phyloP scores from a whole-genome alignment of 2,888 invertebrate species.

The Thumatha senex region DNA sequence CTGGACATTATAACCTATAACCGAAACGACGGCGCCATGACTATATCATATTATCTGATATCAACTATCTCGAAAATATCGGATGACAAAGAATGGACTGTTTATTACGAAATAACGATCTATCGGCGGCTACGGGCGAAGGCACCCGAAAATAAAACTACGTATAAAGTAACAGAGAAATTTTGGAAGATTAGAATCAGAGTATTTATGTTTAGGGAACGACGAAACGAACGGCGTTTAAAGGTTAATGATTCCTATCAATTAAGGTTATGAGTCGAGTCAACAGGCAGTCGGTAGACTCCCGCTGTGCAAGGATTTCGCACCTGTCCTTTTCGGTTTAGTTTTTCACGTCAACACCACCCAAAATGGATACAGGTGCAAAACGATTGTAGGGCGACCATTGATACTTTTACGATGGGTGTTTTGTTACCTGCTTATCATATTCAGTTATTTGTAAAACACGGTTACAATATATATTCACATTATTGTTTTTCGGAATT shows the following conservation, averaged over 20 bases:
- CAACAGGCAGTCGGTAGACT: slow-evolving; percentile 61
- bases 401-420: slow-evolving; percentile 16
- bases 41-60: slow-evolving; percentile 60
- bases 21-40: slow-evolving; percentile 66
- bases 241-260: slow-evolving; percentile 83
- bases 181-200: slow-evolving; percentile 74
- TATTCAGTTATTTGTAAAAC: too few species aligned
- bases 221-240: slow-evolving; percentile 69
- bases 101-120: slow-evolving; percentile 80
- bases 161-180: slow-evolving; percentile 75
- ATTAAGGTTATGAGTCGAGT: slow-evolving; percentile 80
- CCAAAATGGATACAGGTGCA: slow-evolving; percentile 73
- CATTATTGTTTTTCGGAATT: too few species aligned
- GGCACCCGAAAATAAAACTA: slow-evolving; percentile 82
- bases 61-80: slow-evolving; percentile 72
- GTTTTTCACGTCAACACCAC: slow-evolving; percentile 69
- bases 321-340: slow-evolving; percentile 70
- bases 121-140: slow-evolving; percentile 58
- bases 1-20: slow-evolving; percentile 60
- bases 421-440: slow-evolving; percentile 1
- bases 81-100: slow-evolving; percentile 79
- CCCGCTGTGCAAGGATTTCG: slow-evolving; percentile 77
- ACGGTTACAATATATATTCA: too few species aligned
- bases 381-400: slow-evolving; percentile 48
- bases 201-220: slow-evolving; percentile 79